These are phyloP conservation scores for Petroica traversi DNA, from an alignment of 2,113 vertebrate genomes.

Conservation along the genomic window DNA sequence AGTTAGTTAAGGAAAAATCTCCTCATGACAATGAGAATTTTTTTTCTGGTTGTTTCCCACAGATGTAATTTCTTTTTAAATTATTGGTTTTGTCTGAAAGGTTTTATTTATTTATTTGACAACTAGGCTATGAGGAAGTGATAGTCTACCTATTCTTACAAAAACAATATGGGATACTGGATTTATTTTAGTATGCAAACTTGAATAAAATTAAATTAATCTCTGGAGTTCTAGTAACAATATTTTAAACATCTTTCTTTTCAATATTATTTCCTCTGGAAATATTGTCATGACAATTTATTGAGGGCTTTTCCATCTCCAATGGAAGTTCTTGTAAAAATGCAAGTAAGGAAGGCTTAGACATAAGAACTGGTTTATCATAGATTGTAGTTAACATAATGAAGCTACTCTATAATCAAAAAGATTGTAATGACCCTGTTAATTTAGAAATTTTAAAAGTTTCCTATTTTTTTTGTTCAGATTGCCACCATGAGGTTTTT, in stretches of 20 bases:
- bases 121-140: background rate
- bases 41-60: background rate
- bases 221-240: background rate
- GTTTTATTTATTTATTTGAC: background rate
- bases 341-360: background rate
- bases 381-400: background rate
- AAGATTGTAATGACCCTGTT: background rate
- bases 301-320: background rate
- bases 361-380: background rate
- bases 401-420: background rate
- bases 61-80: background rate
- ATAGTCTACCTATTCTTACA: background rate
- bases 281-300: background rate
- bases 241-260: background rate
- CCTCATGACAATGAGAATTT: background rate
- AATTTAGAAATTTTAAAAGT: background rate
- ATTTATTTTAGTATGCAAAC: background rate
- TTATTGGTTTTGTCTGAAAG: background rate
- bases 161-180: background rate
- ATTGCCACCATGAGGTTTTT: background rate
- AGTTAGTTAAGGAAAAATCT: background rate
- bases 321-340: background rate
- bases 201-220: background rate
- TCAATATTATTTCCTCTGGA: background rate
- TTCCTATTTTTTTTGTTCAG: background rate